These are phyloP conservation scores for Petrophora chlorosata DNA, from an alignment of 2,888 invertebrate species.

Conservation along the genomic window DNA sequence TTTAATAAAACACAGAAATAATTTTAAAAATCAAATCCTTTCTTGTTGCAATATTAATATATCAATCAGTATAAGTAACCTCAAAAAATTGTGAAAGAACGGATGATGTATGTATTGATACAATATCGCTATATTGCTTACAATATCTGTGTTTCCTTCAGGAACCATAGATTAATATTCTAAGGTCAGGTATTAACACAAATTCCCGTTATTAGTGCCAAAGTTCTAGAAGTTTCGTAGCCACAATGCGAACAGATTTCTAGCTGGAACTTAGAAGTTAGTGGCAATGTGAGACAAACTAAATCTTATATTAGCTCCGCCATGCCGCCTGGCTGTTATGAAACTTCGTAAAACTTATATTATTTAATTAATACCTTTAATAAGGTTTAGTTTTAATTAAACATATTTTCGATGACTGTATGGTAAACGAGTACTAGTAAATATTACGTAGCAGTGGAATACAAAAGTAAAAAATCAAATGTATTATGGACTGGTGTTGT, in stretches of 20 bases:
- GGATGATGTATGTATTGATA: no score
- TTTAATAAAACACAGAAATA: no score
- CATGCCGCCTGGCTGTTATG: conserved; percentile 11
- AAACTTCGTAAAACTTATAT: conserved; percentile 30
- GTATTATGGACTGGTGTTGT: no score
- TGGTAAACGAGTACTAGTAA: no score
- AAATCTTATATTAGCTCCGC: conserved; percentile 23
- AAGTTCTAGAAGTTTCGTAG: conserved; percentile 12
- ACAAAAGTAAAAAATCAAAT: no score
- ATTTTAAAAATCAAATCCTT: no score
- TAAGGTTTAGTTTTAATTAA: no score
- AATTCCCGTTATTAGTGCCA: conserved; percentile 13
- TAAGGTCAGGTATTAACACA: conserved; percentile 11
- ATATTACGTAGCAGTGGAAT: no score
- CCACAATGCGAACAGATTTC: conserved; percentile 24
- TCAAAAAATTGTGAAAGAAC: no score
- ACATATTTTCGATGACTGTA: no score
- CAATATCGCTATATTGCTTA: background rate
- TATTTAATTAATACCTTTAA: conserved; percentile 1
- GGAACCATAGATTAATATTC: conserved; percentile 33
- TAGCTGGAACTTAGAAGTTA: conserved; percentile 24
- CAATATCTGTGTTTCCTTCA: background rate
- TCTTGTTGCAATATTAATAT: no score
- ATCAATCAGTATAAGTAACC: no score
- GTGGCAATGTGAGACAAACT: conserved; percentile 25